Percentiles rank a stretch among this genome's conserved stretches.
phyloP scores from a whole-genome alignment of 2,888 invertebrate species.

The Ichneumoninae sp. region DNA sequence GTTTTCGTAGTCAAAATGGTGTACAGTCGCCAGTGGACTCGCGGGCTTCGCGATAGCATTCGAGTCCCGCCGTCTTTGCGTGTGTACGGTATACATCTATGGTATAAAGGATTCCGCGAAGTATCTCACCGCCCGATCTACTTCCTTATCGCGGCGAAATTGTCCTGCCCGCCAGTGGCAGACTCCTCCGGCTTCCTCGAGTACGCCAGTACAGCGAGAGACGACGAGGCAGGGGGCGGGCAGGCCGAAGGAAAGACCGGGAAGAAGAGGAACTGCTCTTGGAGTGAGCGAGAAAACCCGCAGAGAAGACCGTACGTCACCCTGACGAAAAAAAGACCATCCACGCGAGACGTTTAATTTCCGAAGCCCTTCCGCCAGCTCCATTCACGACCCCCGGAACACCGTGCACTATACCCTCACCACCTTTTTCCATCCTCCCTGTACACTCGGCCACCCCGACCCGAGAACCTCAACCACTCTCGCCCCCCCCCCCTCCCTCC shows the following conservation, averaged over 20 bases:
- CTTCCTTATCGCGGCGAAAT: constrained; percentile 83
- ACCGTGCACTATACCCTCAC: constrained; percentile 46
- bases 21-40: neutral
- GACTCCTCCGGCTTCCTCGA: constrained; percentile 70
- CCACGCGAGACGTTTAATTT: constrained; percentile 83
- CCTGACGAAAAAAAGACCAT: constrained; percentile 81
- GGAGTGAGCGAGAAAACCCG: constrained; percentile 69
- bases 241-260: constrained; percentile 61
- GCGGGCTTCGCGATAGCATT: constrained; percentile 50
- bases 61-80: constrained; percentile 39
- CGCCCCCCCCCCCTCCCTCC: constrained; percentile 26
- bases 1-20: constrained; percentile 11
- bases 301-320: constrained; percentile 81
- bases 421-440: constrained; percentile 52
- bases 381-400: constrained; percentile 81
- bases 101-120: constrained; percentile 72
- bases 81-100: constrained; percentile 63
- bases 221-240: constrained; percentile 54
- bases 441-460: constrained; percentile 51
- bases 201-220: constrained; percentile 43
- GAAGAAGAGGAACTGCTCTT: constrained; percentile 65
- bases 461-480: constrained; percentile 36
- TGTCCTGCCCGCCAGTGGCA: constrained; percentile 80
- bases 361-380: constrained; percentile 83
- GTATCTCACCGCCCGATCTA: constrained; percentile 81